Evolutionary conservation across 1,140 invertebrate genomes (phyloP), one percentile per base, ranked within the genome.

Genomic region (Cydia strobilella): DNA sequence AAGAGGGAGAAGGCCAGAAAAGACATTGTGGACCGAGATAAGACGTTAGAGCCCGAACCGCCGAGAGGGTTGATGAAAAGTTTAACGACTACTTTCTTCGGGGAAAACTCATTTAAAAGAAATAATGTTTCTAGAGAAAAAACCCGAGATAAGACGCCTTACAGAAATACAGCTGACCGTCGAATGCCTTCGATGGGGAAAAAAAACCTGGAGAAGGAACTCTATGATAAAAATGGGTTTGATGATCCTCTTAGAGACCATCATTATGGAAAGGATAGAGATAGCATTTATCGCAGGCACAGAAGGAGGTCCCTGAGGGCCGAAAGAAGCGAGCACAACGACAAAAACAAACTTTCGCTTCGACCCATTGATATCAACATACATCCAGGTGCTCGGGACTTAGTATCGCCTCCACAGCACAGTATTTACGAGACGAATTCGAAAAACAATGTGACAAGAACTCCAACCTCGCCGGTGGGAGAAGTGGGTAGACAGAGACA

Each of bases 21-120:
- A 80, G 88, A 93, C 77, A 90, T 89, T 63, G 91, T 92, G 78
- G 94, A 95, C 86, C 91, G 93, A 6, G 96, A 96, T 75, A 95
- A 95, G 86, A 96, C 95, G 0, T 82, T 95, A 31, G 96, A 96
- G 77, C 95, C 96, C 0, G 95, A 94, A 93, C 92, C 84, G 59
- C 79, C 92, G 73, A 84, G 87, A 81, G 90, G 89, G 71, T 89
- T 95, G 5, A 90, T 94, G 79, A 93, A 94, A 80, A 95, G 94
- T 83, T 94, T 95, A 15, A 96, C 95, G 2, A 94, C 95, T 0
- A 93, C 94, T 45, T 94, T 97, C 1, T 94, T 94, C 74, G 91
- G 93, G n/a, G 95, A 96, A 80, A 96, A 95, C 83, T 94, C 95
- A 0, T 96, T 95, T 75, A 91, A 87, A 83, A 83, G 84, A 74